Base-by-base conservation (phyloP, 2,797 vertebrate genomes). In the Leptatherina wallacei region DNA sequence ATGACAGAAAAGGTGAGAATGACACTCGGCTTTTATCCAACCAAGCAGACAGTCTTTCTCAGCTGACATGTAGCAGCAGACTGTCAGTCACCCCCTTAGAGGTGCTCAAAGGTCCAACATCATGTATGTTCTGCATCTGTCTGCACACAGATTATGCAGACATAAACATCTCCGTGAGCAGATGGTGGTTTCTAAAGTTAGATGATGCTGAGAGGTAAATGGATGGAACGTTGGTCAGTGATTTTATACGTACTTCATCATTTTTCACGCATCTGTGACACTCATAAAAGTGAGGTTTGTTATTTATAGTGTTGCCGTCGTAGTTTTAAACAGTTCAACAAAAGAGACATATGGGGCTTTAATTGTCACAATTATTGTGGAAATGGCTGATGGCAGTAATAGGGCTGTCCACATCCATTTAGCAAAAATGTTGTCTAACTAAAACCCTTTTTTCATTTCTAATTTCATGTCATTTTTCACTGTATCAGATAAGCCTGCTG, bases 1-100 rank as follows among this genome's bases (percentile, higher is more conserved):
- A 77, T 85, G 85, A 90, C 84, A 83, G 83, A 78, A 51, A 88
- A 87, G 87, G 86, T 90, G 84, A 88, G 65, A 56, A 61, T 67
- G 82, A 78, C 73, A 51, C 69, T 71, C n/a, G 35, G 40, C 33
- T 47, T 63, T 63, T 33, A 22, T 78, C 70, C 82, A 73, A 78
- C 73, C 69, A 44, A 65, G 73, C 75, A 73, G 73, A 68, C 67
- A 61, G 11, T 76, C 73, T 68, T 35, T 65, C 44, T 78, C 73
- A 13, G 73, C 80, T 77, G 80, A 36, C 81, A 77, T 52, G 69
- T 56, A 71, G n/a, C 69, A 65, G 69, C 71, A 65, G 60, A n/a
- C 68, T 71, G 81, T 83, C 78, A 60, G 30, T 83, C 78, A 73
- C 74, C 4, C 49, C 70, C 62, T 61, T 18, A 10, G 77, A 82